Percentiles rank a stretch among this genome's conserved stretches.
These are phyloP conservation scores for Vireo altiloquus DNA, from an alignment of 2,113 vertebrate genomes.

Conservation along the genomic window DNA sequence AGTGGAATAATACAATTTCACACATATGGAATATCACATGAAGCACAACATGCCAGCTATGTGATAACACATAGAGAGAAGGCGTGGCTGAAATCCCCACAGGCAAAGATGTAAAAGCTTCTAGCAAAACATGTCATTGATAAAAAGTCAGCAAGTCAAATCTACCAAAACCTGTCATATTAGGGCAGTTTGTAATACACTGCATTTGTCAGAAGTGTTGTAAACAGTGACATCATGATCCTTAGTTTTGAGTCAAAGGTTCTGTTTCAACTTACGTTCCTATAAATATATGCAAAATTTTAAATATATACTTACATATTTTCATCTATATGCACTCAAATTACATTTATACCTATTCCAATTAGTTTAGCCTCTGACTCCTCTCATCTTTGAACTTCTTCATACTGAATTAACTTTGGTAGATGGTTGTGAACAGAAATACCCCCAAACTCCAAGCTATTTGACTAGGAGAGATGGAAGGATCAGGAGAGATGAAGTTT, in stretches of 20 bases:
- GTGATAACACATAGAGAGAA: neutral
- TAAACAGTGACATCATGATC: neutral
- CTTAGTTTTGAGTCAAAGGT: neutral
- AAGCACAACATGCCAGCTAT: neutral
- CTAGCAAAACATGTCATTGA: neutral
- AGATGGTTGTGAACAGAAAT: neutral
- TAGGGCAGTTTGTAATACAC: neutral
- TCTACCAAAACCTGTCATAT: neutral
- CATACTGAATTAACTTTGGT: neutral
- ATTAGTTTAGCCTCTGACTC: neutral
- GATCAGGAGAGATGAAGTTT: neutral
- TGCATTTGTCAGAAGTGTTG: neutral
- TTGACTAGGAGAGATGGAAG: neutral
- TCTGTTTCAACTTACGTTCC: neutral
- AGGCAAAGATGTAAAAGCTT: neutral
- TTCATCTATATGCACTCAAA: neutral
- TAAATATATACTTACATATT: neutral
- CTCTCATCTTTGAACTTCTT: neutral
- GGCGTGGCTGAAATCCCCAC: neutral
- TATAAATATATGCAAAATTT: neutral
- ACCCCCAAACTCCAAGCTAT: neutral
- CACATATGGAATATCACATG: neutral
- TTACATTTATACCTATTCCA: neutral
- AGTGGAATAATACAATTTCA: neutral
- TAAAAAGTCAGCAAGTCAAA: neutral